Evolutionary conservation across 2,888 invertebrate species (phyloP).

Genomic region (Drosophila koepferae): DNA sequence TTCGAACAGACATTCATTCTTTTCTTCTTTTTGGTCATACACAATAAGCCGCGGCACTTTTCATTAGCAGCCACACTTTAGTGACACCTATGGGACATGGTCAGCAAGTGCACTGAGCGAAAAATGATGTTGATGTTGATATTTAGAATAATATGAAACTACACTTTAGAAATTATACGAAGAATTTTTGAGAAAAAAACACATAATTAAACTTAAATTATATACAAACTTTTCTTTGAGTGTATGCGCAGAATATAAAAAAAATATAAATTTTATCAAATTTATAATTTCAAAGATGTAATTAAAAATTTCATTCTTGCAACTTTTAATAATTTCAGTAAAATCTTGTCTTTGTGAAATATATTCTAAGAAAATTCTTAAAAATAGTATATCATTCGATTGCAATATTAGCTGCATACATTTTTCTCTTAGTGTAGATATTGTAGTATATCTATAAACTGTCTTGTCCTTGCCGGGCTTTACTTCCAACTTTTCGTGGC

Average conservation of each 20-base stretch:
- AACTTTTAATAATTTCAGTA: background rate
- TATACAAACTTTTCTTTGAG: background rate
- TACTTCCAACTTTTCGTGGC: conserved; percentile 57
- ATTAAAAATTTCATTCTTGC: background rate
- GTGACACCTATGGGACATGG: background rate
- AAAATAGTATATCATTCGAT: too few species aligned
- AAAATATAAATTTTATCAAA: background rate
- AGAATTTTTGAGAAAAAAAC: background rate
- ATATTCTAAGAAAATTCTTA: background rate
- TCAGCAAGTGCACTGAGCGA: conserved; percentile 8
- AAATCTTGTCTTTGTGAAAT: background rate
- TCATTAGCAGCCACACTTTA: conserved; percentile 78
- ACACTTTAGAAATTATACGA: too few species aligned
- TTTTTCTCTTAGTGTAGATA: conserved; percentile 8
- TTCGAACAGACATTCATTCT: conserved; percentile 27
- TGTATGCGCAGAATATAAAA: background rate
- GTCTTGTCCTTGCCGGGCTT: conserved; percentile 63
- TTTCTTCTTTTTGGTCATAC: conserved; percentile 25
- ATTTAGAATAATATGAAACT: background rate
- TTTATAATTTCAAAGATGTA: background rate
- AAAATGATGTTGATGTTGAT: background rate
- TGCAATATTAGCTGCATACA: background rate
- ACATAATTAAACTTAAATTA: background rate
- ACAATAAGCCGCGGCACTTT: conserved; percentile 65
- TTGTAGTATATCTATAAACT: conserved; percentile 62